Percentiles rank a stretch among this genome's conserved stretches.
phyloP scores from a whole-genome alignment of 2,888 invertebrate species.

The Drosophila parthenogenetica region DNA sequence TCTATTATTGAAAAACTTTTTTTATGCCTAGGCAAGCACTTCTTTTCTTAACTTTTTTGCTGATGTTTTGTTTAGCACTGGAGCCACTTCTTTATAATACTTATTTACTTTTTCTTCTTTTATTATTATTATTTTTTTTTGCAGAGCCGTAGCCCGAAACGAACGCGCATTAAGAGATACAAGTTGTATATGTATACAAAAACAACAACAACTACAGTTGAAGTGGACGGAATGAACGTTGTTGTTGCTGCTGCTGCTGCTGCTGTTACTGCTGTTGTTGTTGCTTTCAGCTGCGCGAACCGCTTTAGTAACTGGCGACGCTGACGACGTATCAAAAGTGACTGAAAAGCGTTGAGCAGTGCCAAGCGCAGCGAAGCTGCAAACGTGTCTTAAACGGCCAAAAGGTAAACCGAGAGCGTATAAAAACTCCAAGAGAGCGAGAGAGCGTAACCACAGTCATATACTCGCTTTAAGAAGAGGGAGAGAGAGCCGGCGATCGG shows the following conservation, averaged over 20 bases:
- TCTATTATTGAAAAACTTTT: slow-evolving; percentile 53
- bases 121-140: slow-evolving; percentile 37
- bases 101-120: slow-evolving; percentile 33
- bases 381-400: slow-evolving; percentile 72
- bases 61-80: slow-evolving; percentile 51
- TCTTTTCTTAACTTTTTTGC: slow-evolving; percentile 18
- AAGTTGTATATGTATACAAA: slow-evolving; percentile 28
- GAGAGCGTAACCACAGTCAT: neutral
- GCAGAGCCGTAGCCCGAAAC: slow-evolving; percentile 50
- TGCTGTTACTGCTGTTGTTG: slow-evolving; percentile 22
- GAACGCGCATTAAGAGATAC: slow-evolving; percentile 62
- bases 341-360: slow-evolving; percentile 61
- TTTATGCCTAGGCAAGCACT: slow-evolving; percentile 58
- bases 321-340: slow-evolving; percentile 70
- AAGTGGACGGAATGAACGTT: slow-evolving; percentile 49
- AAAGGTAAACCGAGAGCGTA: slow-evolving; percentile 29
- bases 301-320: slow-evolving; percentile 57
- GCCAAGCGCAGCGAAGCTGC: slow-evolving; percentile 67
- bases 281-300: slow-evolving; percentile 50
- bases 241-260: slow-evolving; percentile 19
- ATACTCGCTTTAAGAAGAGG: neutral
- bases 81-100: slow-evolving; percentile 52
- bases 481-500: slow-evolving; percentile 32
- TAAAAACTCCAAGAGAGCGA: neutral
- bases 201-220: slow-evolving; percentile 33